phyloP scores from a whole-genome alignment of 1,140 invertebrate species.

The Drosophila jambulina region DNA sequence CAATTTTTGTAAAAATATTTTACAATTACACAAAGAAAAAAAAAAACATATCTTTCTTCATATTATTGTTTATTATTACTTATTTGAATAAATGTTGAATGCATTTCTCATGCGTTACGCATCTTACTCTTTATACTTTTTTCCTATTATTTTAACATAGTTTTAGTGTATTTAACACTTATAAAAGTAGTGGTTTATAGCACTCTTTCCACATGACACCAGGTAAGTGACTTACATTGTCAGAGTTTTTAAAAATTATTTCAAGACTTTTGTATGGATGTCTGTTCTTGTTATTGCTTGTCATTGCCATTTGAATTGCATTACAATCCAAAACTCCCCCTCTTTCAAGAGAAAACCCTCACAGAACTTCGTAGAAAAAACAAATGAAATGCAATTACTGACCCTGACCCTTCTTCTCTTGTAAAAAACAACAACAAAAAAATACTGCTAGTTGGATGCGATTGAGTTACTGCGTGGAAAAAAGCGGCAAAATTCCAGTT shows the following conservation, averaged over 20 bases:
- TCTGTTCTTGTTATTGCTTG: neutral
- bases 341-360: neutral
- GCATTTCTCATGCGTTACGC: neutral
- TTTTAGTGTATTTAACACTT: neutral
- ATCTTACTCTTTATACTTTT: neutral
- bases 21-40: too few species aligned
- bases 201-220: neutral
- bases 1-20: too few species aligned
- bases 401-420: neutral
- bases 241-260: too few species aligned
- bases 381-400: constrained; percentile 10
- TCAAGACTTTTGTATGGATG: neutral
- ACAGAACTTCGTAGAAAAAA: neutral
- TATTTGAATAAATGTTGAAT: too few species aligned
- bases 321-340: constrained; percentile 1
- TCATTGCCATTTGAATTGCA: constrained; percentile 24
- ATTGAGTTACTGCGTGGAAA: constrained; percentile 95
- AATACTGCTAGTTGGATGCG: constrained; percentile 94
- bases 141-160: neutral
- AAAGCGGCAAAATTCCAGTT: constrained; percentile 97
- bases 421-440: neutral
- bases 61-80: too few species aligned
- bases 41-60: too few species aligned
- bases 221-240: neutral
- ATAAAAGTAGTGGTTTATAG: neutral